Conservation (phyloP, 2,888 invertebrate genomes). For the Sycophila texana region DNA sequence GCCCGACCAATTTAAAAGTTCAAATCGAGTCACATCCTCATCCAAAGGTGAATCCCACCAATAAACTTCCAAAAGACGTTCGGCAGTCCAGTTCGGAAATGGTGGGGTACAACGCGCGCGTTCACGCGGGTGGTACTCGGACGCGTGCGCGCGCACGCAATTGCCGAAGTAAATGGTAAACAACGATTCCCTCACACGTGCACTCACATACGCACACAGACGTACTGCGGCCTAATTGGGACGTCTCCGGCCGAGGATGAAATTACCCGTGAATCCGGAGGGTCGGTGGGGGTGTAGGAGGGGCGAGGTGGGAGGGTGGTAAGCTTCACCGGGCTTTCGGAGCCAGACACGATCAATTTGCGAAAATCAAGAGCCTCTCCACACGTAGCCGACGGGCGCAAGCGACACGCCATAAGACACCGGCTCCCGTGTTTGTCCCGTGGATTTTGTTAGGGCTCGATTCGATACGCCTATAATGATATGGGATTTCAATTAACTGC, state of each 20-base stretch:
- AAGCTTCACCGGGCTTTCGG: slow-evolving; percentile 23
- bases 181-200: neutral
- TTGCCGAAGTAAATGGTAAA: slow-evolving; percentile 19
- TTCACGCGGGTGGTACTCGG: neutral
- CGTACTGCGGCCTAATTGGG: slow-evolving; percentile 60
- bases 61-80: too few species aligned
- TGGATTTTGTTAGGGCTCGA: too few species aligned
- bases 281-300: slow-evolving; percentile 30
- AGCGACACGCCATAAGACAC: too few species aligned
- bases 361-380: slow-evolving; percentile 51
- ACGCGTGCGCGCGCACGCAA: neutral
- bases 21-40: too few species aligned
- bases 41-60: too few species aligned
- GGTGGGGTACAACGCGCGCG: neutral
- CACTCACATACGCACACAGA: slow-evolving; percentile 25
- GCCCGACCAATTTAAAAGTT: too few species aligned
- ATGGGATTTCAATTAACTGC: too few species aligned
- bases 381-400: neutral
- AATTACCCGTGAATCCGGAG: slow-evolving; percentile 62
- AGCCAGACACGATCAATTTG: slow-evolving; percentile 52
- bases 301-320: too few species aligned
- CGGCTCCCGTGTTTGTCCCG: too few species aligned
- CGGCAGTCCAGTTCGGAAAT: too few species aligned
- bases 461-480: too few species aligned
- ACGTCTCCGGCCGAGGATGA: slow-evolving; percentile 62